Evolutionary conservation across 2,888 invertebrate genomes (phyloP).

Genomic region (Cecidostiba fungosa): DNA sequence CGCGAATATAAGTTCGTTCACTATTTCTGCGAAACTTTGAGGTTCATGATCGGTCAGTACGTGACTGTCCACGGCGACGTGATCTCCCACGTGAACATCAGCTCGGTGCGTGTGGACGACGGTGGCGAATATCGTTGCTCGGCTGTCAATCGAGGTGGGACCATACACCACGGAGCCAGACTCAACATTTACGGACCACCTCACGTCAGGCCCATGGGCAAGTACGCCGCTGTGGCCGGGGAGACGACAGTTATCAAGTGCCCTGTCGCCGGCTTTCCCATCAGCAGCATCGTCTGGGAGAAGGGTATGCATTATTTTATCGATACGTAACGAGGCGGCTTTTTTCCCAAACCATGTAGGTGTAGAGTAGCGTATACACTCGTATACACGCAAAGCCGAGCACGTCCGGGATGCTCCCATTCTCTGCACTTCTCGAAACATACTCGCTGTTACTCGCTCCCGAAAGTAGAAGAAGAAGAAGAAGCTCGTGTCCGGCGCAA

Average conservation of each 20-base stretch:
- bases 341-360: no score
- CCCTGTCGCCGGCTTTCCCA: conserved; percentile 94
- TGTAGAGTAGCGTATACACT: no score
- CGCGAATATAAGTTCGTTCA: neutral
- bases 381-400: neutral
- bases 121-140: conserved; percentile 94
- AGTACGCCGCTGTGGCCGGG: conserved; percentile 93
- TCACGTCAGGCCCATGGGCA: conserved; percentile 93
- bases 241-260: conserved; percentile 92
- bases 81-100: conserved; percentile 95
- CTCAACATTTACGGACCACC: conserved; percentile 94
- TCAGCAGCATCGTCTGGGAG: conserved; percentile 94
- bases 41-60: conserved; percentile 95
- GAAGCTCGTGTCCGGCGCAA: conserved; percentile 18
- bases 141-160: conserved; percentile 91
- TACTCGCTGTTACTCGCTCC: conserved; percentile 34
- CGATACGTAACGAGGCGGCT: no score
- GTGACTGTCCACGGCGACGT: conserved; percentile 96
- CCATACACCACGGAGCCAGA: conserved; percentile 90
- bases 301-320: conserved; percentile 86
- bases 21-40: conserved; percentile 71
- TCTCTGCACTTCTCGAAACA: neutral
- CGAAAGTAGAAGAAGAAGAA: neutral
- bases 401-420: no score
- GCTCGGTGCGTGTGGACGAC: conserved; percentile 92